phyloP scores from a whole-genome alignment of 2,113 vertebrate genomes.

The Laticauda colubrina region DNA sequence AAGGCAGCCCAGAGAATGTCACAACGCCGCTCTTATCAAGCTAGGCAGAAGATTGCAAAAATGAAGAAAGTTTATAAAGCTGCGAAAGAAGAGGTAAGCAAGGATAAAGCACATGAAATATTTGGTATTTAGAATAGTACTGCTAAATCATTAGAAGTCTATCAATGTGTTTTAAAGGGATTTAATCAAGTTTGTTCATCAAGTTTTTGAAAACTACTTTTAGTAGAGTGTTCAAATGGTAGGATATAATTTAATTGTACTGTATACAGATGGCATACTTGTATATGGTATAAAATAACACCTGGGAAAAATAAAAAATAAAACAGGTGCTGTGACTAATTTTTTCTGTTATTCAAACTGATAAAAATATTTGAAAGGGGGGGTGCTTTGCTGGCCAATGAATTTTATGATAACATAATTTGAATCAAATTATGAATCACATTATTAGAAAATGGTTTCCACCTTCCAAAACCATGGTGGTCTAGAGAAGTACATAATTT shows the following conservation, averaged over 20 bases:
- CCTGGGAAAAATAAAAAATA: not conserved
- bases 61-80: slow-evolving; percentile 36
- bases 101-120: not conserved
- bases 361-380: not conserved
- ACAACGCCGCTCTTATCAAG: slow-evolving; percentile 41
- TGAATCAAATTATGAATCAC: not conserved
- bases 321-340: not conserved
- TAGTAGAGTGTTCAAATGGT: not conserved
- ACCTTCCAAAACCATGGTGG: not conserved
- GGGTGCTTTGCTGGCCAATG: not conserved
- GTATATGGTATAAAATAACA: not conserved
- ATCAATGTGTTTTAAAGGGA: not conserved
- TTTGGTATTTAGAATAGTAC: not conserved
- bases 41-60: slow-evolving; percentile 43
- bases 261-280: not conserved
- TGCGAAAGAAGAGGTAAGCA: slow-evolving; percentile 14
- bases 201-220: not conserved
- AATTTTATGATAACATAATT: not conserved
- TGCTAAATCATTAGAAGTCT: not conserved
- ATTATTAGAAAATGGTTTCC: not conserved
- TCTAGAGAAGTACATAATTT: not conserved
- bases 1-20: not conserved
- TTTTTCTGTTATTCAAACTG: not conserved
- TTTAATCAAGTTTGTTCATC: not conserved
- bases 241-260: not conserved